Percentiles rank a stretch among this genome's conserved stretches.
Evolutionary conservation across 2,113 vertebrate genomes (phyloP).

Genomic region (Eolophus roseicapilla): DNA sequence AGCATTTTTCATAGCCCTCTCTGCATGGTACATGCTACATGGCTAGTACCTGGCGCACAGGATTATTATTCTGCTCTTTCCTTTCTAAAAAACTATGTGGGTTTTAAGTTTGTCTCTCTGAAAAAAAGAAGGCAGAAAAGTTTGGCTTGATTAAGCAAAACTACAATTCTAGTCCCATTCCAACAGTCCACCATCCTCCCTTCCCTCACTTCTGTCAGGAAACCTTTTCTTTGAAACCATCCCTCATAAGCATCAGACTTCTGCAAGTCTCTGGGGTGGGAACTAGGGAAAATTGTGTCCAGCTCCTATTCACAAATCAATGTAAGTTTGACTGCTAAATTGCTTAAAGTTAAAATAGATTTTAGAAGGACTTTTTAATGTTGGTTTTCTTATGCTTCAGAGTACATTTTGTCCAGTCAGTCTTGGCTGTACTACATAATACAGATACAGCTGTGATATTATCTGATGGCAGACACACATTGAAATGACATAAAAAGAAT

Average conservation of each 20-base stretch:
- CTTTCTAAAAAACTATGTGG: neutral
- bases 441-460: neutral
- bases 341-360: neutral
- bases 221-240: neutral
- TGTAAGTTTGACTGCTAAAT: neutral
- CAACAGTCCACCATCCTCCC: neutral
- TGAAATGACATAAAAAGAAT: neutral
- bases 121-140: neutral
- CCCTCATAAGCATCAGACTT: neutral
- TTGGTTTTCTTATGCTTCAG: neutral
- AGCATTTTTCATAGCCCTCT: neutral
- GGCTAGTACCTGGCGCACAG: neutral
- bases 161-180: neutral
- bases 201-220: neutral
- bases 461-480: neutral
- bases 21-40: neutral
- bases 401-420: neutral
- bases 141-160: neutral
- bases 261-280: neutral
- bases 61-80: neutral
- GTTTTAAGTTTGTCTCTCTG: neutral
- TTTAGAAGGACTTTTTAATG: neutral
- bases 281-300: neutral
- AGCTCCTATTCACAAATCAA: neutral
- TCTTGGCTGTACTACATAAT: accelerated